phyloP scores from a whole-genome alignment of 2,888 invertebrate genomes.

The Pterostichus madidus region DNA sequence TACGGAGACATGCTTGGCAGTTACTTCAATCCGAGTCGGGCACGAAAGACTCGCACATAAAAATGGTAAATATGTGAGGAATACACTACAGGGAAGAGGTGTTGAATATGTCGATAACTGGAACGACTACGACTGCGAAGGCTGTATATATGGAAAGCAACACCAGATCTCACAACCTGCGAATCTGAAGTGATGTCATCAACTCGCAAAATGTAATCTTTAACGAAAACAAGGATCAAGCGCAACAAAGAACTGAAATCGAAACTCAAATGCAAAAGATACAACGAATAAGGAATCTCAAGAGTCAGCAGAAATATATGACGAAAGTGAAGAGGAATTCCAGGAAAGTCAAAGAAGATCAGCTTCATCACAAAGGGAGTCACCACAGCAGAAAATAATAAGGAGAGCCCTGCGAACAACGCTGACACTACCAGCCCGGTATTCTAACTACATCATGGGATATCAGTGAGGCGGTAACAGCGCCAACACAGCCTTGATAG shows the following conservation, averaged over 20 bases:
- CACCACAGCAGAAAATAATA: constrained; percentile 39
- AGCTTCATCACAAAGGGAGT: constrained; percentile 12
- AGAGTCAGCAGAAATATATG: constrained; percentile 17
- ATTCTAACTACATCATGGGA: constrained; percentile 16
- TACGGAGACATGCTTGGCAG: constrained; percentile 69
- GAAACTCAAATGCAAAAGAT: constrained; percentile 33
- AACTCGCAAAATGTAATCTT: constrained; percentile 48
- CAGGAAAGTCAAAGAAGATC: constrained; percentile 18
- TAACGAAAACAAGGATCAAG: constrained; percentile 40
- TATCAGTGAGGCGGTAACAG: constrained; percentile 27
- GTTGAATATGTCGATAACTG: constrained; percentile 66
- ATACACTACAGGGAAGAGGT: constrained; percentile 63
- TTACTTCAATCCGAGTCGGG: constrained; percentile 68
- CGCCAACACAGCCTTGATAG: constrained; percentile 24
- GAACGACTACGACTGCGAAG: too few species aligned
- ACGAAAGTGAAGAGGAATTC: constrained; percentile 25
- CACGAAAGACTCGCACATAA: constrained; percentile 67
- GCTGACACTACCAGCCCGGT: constrained; percentile 28
- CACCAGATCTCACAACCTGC: constrained; percentile 68
- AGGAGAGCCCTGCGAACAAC: constrained; percentile 30
- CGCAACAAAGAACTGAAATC: constrained; percentile 38
- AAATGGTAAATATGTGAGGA: constrained; percentile 35
- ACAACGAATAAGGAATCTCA: constrained; percentile 23
- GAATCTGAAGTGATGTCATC: constrained; percentile 67
- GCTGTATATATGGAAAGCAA: constrained; percentile 46